Base-by-base conservation (phyloP, 2,113 vertebrate species). In the Cisticola juncidis region DNA sequence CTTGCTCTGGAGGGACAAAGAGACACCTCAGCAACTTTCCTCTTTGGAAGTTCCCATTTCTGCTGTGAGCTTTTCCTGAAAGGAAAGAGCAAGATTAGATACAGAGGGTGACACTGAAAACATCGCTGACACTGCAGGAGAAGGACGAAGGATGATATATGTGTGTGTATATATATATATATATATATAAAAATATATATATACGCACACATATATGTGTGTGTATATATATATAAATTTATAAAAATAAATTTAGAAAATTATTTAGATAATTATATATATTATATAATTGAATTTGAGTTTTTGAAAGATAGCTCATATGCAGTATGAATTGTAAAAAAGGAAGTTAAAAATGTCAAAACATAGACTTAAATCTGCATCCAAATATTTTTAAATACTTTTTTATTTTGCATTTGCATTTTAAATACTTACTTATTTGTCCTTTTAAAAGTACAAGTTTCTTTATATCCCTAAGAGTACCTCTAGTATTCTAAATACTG, bases 171-270 rank as follows among this genome's bases (percentile, higher is more conserved):
- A 22, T 5, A 44, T 9, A 72, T 9, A 33, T 4, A 56, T 4
- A n/a, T 7, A 20, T 12, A 54, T 12, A 31, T 18, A 19, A 7
- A 61, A 17, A 54, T 11, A 31, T 31, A n/a, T n/a, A n/a, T n/a
- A n/a, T n/a, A n/a, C n/a, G n/a, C n/a, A n/a, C n/a, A n/a, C n/a
- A 54, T 13, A 33, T 33, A 33, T 9, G 20, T n/a, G 14, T 38
- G 3, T 6, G 4, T 8, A 35, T 17, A 22, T 5, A 44, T 9
- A 72, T 9, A 33, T 4, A 56, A 3, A n/a, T 7, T n/a, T 7
- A 64, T 17, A 31, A 18, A 50, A 35, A 57, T 14, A n/a, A n/a
- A n/a, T 22, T 36, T 66, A 15, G 2, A 19, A 36, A 66, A 31
- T 26, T 42, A 44, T 51, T 51, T 20, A 7, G 18, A 31, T 45